A percentile compares a stretch with the other conserved stretches of the same genome.
Evolutionary conservation across 2,797 vertebrate genomes (phyloP).

Genomic region (Trematomus bernacchii): DNA sequence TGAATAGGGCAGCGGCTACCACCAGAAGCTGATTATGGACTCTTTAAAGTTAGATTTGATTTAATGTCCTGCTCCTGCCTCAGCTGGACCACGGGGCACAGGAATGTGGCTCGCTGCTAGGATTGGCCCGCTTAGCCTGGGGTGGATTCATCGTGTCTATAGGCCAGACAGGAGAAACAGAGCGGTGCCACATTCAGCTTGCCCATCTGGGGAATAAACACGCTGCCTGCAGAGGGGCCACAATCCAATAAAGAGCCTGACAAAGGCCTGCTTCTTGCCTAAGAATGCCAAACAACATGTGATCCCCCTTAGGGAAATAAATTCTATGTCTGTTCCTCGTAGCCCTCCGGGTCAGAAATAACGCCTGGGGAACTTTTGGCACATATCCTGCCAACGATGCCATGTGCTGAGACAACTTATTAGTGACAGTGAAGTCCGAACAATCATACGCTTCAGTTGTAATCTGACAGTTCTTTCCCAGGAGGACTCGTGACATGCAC

Average conservation of each 20-base stretch:
- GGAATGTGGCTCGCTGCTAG: conserved; percentile 74
- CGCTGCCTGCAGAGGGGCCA: conserved; percentile 53
- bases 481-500: not conserved
- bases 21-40: conserved; percentile 83
- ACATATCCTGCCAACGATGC: conserved; percentile 67
- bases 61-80: conserved; percentile 80
- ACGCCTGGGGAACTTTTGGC: conserved; percentile 69
- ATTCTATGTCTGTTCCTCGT: conserved; percentile 64
- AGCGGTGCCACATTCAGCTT: conserved; percentile 60
- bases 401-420: conserved; percentile 63
- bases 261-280: conserved; percentile 82
- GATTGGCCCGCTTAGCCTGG: conserved; percentile 68
- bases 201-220: conserved; percentile 66
- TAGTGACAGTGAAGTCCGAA: conserved; percentile 34
- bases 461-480: conserved; percentile 37
- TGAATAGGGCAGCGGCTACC: conserved; percentile 68
- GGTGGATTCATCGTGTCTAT: conserved; percentile 65
- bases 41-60: conserved; percentile 84
- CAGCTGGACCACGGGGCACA: conserved; percentile 75
- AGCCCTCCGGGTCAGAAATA: conserved; percentile 75
- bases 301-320: conserved; percentile 78
- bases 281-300: conserved; percentile 84
- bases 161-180: conserved; percentile 56
- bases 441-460: conserved; percentile 24
- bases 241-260: conserved; percentile 85